Evolutionary conservation across 1,140 invertebrate genomes (phyloP).

Genomic region (Solenopsis fugax): DNA sequence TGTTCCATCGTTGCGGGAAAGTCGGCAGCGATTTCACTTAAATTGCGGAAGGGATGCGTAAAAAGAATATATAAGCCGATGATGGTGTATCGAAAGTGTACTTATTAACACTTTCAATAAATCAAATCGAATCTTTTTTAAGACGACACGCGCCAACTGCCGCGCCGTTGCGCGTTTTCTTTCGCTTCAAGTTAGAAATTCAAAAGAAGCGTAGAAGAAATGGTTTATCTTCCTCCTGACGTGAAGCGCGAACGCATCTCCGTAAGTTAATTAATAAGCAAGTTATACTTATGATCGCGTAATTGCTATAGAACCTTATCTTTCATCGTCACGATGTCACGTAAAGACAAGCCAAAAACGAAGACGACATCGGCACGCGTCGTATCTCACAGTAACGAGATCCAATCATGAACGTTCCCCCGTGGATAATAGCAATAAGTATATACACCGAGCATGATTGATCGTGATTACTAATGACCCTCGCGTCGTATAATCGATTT

Average conservation of each 20-base stretch:
- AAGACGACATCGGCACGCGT: conserved; percentile 2
- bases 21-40: conserved; percentile 50
- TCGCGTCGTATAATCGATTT: conserved; percentile 10
- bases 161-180: background rate
- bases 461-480: conserved; percentile 16
- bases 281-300: background rate
- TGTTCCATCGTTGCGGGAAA: background rate
- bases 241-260: background rate
- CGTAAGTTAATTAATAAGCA: conserved; percentile 16
- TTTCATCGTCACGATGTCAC: background rate
- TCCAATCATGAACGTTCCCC: conserved; percentile 1
- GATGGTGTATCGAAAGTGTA: conserved; percentile 15
- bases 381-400: conserved; percentile 4
- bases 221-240: no score
- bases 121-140: background rate
- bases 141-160: background rate
- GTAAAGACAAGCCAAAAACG: conserved; percentile 16
- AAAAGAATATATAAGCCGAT: conserved; percentile 1
- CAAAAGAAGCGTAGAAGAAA: background rate
- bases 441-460: background rate
- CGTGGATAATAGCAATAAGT: conserved; percentile 1
- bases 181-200: background rate
- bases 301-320: background rate
- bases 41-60: conserved; percentile 20
- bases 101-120: conserved; percentile 35